phyloP scores from a whole-genome alignment of 2,113 vertebrate genomes.

The Sminthopsis crassicaudata region DNA sequence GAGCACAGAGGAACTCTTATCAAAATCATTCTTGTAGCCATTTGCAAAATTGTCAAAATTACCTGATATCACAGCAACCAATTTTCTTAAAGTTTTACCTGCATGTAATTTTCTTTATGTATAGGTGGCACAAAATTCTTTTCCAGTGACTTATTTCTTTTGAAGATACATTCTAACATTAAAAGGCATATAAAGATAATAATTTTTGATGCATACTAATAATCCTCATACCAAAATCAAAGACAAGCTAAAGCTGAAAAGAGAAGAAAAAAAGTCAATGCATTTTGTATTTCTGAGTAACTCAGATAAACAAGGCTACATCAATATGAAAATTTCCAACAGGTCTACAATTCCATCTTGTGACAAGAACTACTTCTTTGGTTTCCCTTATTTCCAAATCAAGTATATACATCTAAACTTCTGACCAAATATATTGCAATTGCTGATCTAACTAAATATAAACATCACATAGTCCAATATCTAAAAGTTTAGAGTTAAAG shows the following conservation, averaged over 20 bases:
- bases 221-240: constrained; percentile 5
- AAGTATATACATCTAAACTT: constrained; percentile 42
- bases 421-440: neutral
- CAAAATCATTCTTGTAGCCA: neutral
- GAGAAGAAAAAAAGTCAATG: constrained; percentile 64
- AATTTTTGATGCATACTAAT: constrained; percentile 40
- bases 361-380: constrained; percentile 56
- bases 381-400: constrained; percentile 77
- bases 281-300: neutral
- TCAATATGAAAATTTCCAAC: constrained; percentile 76
- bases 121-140: neutral
- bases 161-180: constrained; percentile 36
- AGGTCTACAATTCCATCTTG: constrained; percentile 77
- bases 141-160: constrained; percentile 5
- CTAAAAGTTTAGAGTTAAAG: neutral
- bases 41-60: constrained; percentile 21
- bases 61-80: neutral
- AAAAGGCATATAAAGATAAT: constrained; percentile 46
- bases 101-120: constrained; percentile 27
- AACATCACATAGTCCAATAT: neutral
- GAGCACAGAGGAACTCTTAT: neutral
- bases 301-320: constrained; percentile 75
- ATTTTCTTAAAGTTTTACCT: constrained; percentile 24
- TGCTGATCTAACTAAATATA: neutral
- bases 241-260: constrained; percentile 14